Evolutionary conservation across 2,113 vertebrate species (phyloP).

Genomic region (Ammodytes marinus): DNA sequence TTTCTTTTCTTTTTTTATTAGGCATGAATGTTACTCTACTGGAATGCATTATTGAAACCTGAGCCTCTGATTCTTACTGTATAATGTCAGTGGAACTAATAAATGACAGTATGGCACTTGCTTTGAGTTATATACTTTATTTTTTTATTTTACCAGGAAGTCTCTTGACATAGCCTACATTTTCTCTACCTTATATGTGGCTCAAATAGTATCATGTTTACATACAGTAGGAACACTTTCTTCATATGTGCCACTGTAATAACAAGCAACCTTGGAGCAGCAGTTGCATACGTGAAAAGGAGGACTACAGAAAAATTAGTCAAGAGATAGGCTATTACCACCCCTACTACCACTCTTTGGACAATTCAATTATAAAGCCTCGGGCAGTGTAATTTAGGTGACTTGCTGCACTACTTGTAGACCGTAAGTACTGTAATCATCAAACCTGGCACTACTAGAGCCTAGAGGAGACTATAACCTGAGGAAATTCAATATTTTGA

Average conservation of each 20-base stretch:
- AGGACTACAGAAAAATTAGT: background rate
- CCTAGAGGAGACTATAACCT: background rate
- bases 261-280: background rate
- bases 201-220: no score
- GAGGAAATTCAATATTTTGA: background rate
- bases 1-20: constrained; percentile 42
- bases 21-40: constrained; percentile 59
- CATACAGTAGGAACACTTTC: no score
- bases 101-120: constrained; percentile 46
- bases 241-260: no score
- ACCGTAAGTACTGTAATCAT: background rate
- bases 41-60: constrained; percentile 52
- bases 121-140: background rate
- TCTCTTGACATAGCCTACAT: background rate
- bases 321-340: background rate
- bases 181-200: background rate
- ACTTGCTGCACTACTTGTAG: background rate
- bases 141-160: background rate
- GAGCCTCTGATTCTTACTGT: constrained; percentile 45
- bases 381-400: background rate
- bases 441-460: background rate
- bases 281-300: background rate
- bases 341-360: background rate
- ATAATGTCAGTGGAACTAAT: constrained; percentile 65
- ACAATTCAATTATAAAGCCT: background rate